Percentiles rank a stretch among this genome's conserved stretches.
These are phyloP conservation scores for Ficedula albicollis DNA, from an alignment of 2,797 vertebrate genomes.

Conservation along the genomic window DNA sequence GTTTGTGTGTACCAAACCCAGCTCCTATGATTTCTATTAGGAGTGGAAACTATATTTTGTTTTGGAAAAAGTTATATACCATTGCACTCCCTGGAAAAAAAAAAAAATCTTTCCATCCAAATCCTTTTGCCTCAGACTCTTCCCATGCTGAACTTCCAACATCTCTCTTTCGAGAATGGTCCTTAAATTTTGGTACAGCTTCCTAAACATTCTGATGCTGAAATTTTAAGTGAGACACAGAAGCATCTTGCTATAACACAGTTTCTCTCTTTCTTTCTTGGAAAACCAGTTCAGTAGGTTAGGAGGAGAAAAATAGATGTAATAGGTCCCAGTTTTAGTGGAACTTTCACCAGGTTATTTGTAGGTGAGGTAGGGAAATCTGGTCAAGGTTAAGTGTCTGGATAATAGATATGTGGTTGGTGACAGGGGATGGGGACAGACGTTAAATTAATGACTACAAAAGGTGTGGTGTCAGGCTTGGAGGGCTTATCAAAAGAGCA, in stretches of 20 bases:
- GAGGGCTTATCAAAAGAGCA: not conserved
- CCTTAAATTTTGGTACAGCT: not conserved
- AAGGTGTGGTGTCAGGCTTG: not conserved
- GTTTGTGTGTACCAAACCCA: not conserved
- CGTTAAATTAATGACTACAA: not conserved
- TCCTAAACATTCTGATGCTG: not conserved
- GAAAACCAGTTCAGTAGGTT: not conserved
- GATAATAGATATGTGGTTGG: not conserved
- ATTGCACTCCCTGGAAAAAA: not conserved
- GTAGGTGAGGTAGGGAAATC: not conserved
- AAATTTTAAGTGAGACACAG: not conserved
- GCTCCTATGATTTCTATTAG: constrained; percentile 28
- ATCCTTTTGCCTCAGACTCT: not conserved
- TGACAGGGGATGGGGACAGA: not conserved
- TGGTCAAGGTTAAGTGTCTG: not conserved
- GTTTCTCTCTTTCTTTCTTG: not conserved
- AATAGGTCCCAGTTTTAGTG: not conserved
- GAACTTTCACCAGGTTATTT: not conserved
- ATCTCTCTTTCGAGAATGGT: not conserved
- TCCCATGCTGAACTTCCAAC: not conserved
- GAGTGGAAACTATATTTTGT: not conserved
- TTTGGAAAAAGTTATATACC: not conserved
- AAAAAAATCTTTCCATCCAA: not conserved
- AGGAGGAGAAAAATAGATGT: not conserved
- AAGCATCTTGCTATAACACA: not conserved